These are phyloP conservation scores for Hyalella azteca DNA, from an alignment of 2,888 invertebrate genomes.

Conservation along the genomic window DNA sequence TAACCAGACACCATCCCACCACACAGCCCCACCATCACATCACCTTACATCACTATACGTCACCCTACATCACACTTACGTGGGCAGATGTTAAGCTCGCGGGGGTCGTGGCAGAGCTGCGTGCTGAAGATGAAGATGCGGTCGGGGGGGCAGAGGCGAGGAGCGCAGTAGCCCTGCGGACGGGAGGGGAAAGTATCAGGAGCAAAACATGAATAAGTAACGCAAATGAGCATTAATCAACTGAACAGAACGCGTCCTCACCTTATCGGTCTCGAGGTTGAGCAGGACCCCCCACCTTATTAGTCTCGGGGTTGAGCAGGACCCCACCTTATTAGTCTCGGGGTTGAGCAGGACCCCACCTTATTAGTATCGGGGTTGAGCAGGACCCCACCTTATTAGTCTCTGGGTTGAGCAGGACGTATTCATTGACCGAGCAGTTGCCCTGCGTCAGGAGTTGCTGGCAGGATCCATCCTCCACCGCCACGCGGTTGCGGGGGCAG, in stretches of 20 bases:
- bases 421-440: constrained; percentile 46
- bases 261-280: no score
- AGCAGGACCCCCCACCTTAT: no score
- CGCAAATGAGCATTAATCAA: no score
- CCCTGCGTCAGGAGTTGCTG: constrained; percentile 52
- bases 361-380: background rate
- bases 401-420: constrained; percentile 46
- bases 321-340: no score
- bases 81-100: constrained; percentile 47
- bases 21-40: no score
- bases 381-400: constrained; percentile 42
- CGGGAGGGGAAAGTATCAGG: background rate
- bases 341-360: constrained; percentile 20
- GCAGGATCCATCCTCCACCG: constrained; percentile 46
- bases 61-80: constrained; percentile 51
- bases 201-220: no score
- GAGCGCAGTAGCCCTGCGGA: constrained; percentile 53
- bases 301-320: no score
- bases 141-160: constrained; percentile 49
- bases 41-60: no score
- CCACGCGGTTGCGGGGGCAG: constrained; percentile 47
- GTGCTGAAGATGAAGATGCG: constrained; percentile 52
- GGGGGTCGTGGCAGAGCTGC: constrained; percentile 55
- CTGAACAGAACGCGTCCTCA: no score
- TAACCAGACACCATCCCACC: no score